These are phyloP conservation scores for Chelonus formosanus DNA, from an alignment of 2,888 invertebrate genomes.

Conservation along the genomic window DNA sequence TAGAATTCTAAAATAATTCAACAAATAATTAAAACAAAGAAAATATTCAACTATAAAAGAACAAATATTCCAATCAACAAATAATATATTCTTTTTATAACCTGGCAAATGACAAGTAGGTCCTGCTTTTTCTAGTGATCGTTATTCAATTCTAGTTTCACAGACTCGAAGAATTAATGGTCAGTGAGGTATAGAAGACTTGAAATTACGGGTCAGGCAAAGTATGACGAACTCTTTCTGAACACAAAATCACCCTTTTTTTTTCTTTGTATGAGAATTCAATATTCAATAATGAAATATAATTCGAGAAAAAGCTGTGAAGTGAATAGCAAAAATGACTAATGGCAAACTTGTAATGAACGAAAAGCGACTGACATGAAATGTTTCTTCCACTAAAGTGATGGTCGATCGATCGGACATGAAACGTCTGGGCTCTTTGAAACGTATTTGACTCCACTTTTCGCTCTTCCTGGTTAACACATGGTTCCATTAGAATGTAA, in stretches of 20 bases:
- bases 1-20: no score
- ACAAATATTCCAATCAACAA: slow-evolving; percentile 6
- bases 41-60: neutral
- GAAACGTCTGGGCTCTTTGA: neutral
- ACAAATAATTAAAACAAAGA: neutral
- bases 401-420: slow-evolving; percentile 12
- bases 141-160: slow-evolving; percentile 25
- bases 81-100: slow-evolving; percentile 10
- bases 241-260: neutral
- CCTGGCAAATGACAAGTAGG: slow-evolving; percentile 26
- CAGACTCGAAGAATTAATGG: slow-evolving; percentile 31
- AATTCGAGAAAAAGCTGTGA: no score
- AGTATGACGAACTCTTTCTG: slow-evolving; percentile 7
- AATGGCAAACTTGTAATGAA: slow-evolving; percentile 1
- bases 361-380: slow-evolving; percentile 8
- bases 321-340: neutral
- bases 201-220: neutral
- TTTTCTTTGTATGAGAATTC: neutral
- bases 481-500: slow-evolving; percentile 15
- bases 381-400: neutral
- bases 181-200: slow-evolving; percentile 1
- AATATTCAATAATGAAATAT: no score
- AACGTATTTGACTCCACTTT: slow-evolving; percentile 5
- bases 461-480: slow-evolving; percentile 7
- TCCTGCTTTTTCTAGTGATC: slow-evolving; percentile 22